A percentile compares a stretch with the other conserved stretches of the same genome.
Evolutionary conservation across 2,113 vertebrate genomes (phyloP).

Genomic region (Myanophis thanlyinensis): DNA sequence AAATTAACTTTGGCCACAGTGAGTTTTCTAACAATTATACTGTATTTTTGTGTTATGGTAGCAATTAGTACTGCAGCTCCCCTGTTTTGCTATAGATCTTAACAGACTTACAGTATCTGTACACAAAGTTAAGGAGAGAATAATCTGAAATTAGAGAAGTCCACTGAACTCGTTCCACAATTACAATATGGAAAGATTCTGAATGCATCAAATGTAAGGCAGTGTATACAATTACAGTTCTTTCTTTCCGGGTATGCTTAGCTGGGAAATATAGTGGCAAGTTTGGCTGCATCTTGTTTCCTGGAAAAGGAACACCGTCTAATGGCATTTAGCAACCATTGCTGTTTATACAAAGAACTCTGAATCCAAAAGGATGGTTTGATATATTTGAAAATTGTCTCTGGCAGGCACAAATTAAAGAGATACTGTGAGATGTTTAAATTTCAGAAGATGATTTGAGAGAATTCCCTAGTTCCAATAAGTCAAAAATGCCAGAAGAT

Average conservation of each 20-base stretch:
- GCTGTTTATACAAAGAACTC: neutral
- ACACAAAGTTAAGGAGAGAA: fast-evolving
- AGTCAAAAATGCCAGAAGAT: slow-evolving; percentile 51
- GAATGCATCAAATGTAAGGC: neutral
- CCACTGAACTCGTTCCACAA: neutral
- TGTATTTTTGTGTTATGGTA: neutral
- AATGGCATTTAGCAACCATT: neutral
- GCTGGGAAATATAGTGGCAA: neutral
- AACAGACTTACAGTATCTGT: neutral
- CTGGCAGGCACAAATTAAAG: neutral
- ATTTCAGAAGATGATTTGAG: neutral
- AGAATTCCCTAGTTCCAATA: slow-evolving; percentile 25
- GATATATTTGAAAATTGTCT: neutral
- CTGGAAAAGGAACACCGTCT: neutral
- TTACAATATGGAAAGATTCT: neutral
- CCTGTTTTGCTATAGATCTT: neutral
- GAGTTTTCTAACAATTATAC: neutral
- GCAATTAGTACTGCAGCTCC: neutral
- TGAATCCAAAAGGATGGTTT: neutral
- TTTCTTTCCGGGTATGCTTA: neutral
- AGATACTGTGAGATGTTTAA: neutral
- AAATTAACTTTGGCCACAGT: neutral
- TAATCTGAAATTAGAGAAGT: neutral
- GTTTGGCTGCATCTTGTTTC: neutral
- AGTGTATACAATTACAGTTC: fast-evolving